Evolutionary conservation across 2,888 invertebrate genomes (phyloP).

Genomic region (Ichneumoninae sp.): DNA sequence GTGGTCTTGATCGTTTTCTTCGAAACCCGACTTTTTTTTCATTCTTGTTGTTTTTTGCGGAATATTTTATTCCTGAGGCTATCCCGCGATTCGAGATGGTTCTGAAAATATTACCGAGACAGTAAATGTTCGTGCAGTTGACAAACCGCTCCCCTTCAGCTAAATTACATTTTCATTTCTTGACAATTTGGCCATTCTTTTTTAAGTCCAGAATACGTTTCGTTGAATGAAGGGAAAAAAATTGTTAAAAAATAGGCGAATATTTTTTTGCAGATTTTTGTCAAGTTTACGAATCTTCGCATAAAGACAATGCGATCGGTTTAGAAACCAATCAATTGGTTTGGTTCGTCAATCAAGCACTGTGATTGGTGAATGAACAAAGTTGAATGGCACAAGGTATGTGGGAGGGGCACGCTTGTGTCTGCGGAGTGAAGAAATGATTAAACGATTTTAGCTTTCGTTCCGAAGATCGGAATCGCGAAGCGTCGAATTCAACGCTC

Average conservation of each 20-base stretch:
- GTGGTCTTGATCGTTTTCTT: slow-evolving; percentile 54
- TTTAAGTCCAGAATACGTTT: no score
- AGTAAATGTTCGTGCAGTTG: background rate
- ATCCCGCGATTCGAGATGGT: background rate
- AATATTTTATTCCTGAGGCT: slow-evolving; percentile 38
- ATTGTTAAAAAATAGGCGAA: no score
- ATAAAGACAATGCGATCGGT: no score
- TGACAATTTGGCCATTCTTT: no score
- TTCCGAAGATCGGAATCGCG: background rate
- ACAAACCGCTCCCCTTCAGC: background rate
- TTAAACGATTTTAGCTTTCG: background rate
- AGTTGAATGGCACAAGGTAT: no score
- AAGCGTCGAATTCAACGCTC: background rate
- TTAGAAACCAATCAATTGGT: no score
- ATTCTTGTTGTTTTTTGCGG: slow-evolving; percentile 11
- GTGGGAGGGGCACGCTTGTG: background rate
- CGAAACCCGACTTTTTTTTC: slow-evolving; percentile 22
- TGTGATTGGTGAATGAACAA: no score
- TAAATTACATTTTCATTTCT: background rate
- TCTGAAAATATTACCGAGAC: background rate
- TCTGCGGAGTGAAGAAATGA: background rate
- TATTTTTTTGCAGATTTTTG: no score
- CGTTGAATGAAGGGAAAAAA: no score
- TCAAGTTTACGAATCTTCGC: no score
- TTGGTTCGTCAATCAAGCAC: no score